Percentiles rank a stretch among this genome's conserved stretches.
These are phyloP conservation scores for Odobenus rosmarus DNA, from an alignment of 2,113 vertebrate species.

Conservation along the genomic window DNA sequence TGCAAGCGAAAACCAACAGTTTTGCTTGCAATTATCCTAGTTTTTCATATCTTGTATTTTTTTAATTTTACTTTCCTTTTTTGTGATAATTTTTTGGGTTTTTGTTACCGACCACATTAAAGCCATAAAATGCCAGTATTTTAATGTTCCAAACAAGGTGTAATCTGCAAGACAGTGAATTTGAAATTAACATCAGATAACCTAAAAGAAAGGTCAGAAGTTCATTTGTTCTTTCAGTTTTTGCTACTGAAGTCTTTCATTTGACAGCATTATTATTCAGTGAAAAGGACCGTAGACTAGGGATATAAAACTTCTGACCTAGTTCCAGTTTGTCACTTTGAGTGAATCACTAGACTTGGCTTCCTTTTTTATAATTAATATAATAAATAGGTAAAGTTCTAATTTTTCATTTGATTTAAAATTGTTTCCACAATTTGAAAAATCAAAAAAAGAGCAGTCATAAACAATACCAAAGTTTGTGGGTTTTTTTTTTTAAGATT, in stretches of 20 bases:
- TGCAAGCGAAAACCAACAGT: not conserved
- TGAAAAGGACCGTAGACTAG: not conserved
- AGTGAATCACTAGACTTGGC: not conserved
- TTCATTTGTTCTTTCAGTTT: not conserved
- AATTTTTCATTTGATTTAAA: not conserved
- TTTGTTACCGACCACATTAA: not conserved
- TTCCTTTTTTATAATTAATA: not conserved
- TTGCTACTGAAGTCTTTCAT: not conserved
- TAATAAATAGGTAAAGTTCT: not conserved
- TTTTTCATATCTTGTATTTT: not conserved
- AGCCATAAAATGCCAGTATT: not conserved
- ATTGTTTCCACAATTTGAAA: not conserved
- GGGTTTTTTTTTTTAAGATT: too few species aligned
- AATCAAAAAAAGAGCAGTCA: not conserved
- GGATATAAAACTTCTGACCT: not conserved
- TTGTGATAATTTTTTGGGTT: not conserved
- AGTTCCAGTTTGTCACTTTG: not conserved
- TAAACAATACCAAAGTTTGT: not conserved
- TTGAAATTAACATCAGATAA: not conserved
- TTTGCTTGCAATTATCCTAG: not conserved
- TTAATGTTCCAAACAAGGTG: not conserved
- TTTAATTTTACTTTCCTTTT: not conserved
- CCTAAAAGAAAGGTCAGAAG: not conserved
- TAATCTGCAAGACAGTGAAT: not conserved
- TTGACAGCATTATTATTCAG: not conserved